These are phyloP conservation scores for Synodontis membranacea DNA, from an alignment of 2,113 vertebrate species.

Conservation along the genomic window DNA sequence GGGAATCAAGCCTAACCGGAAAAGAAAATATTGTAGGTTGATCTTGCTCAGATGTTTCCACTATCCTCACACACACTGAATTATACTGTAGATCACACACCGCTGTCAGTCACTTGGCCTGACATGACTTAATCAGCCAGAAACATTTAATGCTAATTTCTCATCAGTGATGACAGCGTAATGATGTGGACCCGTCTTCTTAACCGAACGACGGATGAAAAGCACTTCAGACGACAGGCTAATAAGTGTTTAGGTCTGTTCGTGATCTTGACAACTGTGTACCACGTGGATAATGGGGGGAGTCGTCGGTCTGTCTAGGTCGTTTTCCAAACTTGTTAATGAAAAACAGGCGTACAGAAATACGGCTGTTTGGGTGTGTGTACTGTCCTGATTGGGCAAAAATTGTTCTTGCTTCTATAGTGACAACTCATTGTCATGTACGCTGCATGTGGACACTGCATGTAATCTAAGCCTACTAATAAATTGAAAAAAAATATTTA, in stretches of 20 bases:
- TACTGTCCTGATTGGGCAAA: neutral
- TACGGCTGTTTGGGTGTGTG: neutral
- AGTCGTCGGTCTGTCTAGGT: neutral
- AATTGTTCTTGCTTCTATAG: neutral
- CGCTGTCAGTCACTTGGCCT: conserved; percentile 26
- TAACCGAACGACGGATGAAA: neutral
- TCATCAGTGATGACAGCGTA: conserved; percentile 16
- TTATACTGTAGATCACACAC: conserved; percentile 30
- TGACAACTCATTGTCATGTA: neutral
- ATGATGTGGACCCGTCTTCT: neutral
- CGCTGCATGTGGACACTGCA: neutral
- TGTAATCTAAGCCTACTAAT: neutral
- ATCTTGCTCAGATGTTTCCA: neutral
- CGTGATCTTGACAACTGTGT: neutral
- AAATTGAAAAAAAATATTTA: neutral
- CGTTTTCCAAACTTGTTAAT: neutral
- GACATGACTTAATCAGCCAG: conserved; percentile 22
- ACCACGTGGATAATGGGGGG: neutral
- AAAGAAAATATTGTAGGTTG: neutral
- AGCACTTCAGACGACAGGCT: neutral
- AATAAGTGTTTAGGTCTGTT: neutral
- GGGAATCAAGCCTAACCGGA: neutral
- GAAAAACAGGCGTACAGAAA: neutral
- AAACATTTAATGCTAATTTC: conserved; percentile 30
- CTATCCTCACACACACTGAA: conserved; percentile 2